Base-by-base conservation (phyloP, 2,888 invertebrate species). In the Lydus trimaculatus region DNA sequence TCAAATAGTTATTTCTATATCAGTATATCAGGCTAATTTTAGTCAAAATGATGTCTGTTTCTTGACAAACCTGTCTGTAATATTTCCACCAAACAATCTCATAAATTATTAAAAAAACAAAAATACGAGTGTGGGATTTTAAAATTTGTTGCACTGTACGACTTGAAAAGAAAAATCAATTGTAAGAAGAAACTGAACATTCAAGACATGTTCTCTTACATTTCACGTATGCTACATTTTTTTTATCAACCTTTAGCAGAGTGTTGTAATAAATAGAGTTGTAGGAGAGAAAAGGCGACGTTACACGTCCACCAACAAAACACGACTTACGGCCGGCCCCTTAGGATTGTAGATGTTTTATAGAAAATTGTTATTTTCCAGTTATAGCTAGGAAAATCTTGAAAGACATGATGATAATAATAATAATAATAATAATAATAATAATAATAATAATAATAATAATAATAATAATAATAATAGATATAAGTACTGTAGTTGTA, bases 311-410 rank as follows among this genome's bases (percentile, higher is more conserved):
- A 33, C 48, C 8, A 48, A 20, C 64, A 58, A 56, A 69, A 63
- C 43, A 66, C 66, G 66, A 69, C 63, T 28, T 28, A 61, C 56
- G 66, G n/a, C n/a, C 63, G 28, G 60, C 52, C 70, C 52, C 65
- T n/a, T 25, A 48, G 56, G 67, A 63, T 28, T 39, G 60, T 28
- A 62, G 64, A 67, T 72, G 67, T 72, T 70, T 72, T 65, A 68
- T 63, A 60, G 69, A 62, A 71, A 71, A 73, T 73, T 71, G 69
- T 62, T 62, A 61, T 67, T 69, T 70, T 71, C 64, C 73, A 67
- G 70, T 63, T 67, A 66, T 66, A 69, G 65, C 31, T 59, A 33
- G 48, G 28, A 31, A 15, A 64, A 56, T 64, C 63, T 59, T 48
- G 9, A 48, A 17, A 1, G 8, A 39, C 2, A n/a, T 5, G 15